A percentile compares a stretch with the other conserved stretches of the same genome.
These are phyloP conservation scores for Triplophysa yarkandensis DNA, from an alignment of 2,797 vertebrate species.

Conservation along the genomic window DNA sequence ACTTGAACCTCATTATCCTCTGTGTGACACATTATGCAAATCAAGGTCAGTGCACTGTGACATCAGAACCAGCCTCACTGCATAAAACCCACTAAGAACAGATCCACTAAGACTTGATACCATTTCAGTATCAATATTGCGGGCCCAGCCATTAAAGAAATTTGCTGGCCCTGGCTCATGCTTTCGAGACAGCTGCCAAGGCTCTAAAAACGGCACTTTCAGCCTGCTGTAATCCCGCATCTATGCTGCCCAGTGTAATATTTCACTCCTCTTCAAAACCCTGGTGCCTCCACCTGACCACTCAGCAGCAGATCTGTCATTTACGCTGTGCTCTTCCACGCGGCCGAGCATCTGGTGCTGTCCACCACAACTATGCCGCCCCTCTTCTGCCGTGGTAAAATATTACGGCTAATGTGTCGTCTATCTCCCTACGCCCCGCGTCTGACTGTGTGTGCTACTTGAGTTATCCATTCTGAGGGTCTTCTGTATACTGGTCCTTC, in stretches of 20 bases:
- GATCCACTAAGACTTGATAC: constrained; percentile 34
- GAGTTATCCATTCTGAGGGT: constrained; percentile 72
- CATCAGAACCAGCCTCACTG: neutral
- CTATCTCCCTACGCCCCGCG: constrained; percentile 61
- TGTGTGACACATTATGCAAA: constrained; percentile 18
- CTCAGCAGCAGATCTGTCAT: constrained; percentile 66
- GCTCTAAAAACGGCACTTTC: constrained; percentile 47
- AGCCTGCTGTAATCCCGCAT: constrained; percentile 42
- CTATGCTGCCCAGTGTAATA: constrained; percentile 50
- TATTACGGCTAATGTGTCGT: constrained; percentile 70
- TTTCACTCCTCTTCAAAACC: constrained; percentile 59
- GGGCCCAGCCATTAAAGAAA: constrained; percentile 38
- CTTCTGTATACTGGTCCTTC: too few species aligned
- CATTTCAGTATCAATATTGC: constrained; percentile 29
- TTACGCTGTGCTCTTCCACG: constrained; percentile 66
- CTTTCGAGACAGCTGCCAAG: constrained; percentile 37
- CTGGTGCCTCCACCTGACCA: constrained; percentile 45
- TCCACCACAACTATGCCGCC: constrained; percentile 60
- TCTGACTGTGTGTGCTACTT: constrained; percentile 71
- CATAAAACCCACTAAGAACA: constrained; percentile 18
- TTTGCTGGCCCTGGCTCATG: constrained; percentile 21
- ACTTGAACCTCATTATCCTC: neutral
- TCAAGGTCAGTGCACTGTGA: constrained; percentile 16
- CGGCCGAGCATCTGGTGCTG: constrained; percentile 65
- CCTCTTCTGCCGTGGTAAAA: constrained; percentile 60